A percentile compares a stretch with the other conserved stretches of the same genome.
These are phyloP conservation scores for Andrena camellia DNA, from an alignment of 2,888 invertebrate genomes.

Conservation along the genomic window DNA sequence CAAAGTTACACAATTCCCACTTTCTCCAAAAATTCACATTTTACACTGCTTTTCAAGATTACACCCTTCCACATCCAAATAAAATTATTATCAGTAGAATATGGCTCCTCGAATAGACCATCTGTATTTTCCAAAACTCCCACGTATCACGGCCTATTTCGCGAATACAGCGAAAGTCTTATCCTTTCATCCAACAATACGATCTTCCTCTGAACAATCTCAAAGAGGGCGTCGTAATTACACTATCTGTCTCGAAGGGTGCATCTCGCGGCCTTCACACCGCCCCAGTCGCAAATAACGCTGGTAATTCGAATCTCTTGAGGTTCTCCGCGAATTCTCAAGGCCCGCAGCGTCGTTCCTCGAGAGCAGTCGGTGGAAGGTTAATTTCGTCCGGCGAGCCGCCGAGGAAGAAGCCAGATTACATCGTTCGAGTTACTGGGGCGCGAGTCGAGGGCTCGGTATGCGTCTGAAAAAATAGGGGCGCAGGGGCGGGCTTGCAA, in stretches of 20 bases:
- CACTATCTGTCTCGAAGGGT: constrained; percentile 1
- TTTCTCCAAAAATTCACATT: too few relatives aligned
- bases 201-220: not conserved
- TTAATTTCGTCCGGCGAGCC: constrained; percentile 60
- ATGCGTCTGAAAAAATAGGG: constrained; percentile 14
- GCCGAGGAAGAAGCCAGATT: constrained; percentile 57
- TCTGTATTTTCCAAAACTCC: too few relatives aligned
- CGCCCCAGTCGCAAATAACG: not conserved
- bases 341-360: not conserved
- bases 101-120: too few relatives aligned
- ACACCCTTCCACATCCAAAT: too few relatives aligned
- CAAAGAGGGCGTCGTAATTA: constrained; percentile 8
- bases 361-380: constrained; percentile 52
- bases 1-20: too few relatives aligned
- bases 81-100: too few relatives aligned
- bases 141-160: too few relatives aligned
- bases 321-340: constrained; percentile 26
- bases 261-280: not conserved
- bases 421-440: constrained; percentile 59
- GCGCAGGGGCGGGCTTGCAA: constrained; percentile 6
- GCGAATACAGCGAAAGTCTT: too few relatives aligned
- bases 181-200: not conserved
- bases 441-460: constrained; percentile 40
- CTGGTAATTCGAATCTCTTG: constrained; percentile 14
- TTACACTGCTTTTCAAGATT: too few relatives aligned